phyloP scores from a whole-genome alignment of 2,888 invertebrate species.

The Nomada ferruginata region DNA sequence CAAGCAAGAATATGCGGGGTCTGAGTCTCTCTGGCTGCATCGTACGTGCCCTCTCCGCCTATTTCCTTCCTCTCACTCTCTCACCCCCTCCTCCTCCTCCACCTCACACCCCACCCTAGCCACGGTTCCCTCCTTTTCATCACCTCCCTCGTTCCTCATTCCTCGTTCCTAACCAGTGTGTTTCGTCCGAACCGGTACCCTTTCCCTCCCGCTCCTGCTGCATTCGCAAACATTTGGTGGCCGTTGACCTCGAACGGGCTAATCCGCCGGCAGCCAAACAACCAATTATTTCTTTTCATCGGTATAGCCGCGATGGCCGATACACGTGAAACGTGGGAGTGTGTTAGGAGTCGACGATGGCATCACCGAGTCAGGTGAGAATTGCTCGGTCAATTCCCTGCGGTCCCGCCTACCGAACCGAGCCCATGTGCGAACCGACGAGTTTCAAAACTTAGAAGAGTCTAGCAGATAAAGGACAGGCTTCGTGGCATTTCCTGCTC shows the following conservation, averaged over 20 bases:
- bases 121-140: conserved; percentile 29
- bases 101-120: conserved; percentile 41
- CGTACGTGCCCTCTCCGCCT: conserved; percentile 49
- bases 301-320: conserved; percentile 49
- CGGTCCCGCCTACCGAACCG: conserved; percentile 10
- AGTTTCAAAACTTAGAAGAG: background rate
- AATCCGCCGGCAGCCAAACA: conserved; percentile 81
- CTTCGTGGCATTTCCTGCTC: background rate
- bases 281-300: conserved; percentile 78
- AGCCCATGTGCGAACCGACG: too few species aligned
- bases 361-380: conserved; percentile 61
- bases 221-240: conserved; percentile 83
- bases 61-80: conserved; percentile 4
- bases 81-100: conserved; percentile 20
- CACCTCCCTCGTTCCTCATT: conserved; percentile 54
- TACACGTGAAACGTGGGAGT: conserved; percentile 67
- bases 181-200: conserved; percentile 66
- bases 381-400: conserved; percentile 53
- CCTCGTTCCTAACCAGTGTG: conserved; percentile 53
- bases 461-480: background rate
- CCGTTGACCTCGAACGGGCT: conserved; percentile 81
- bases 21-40: conserved; percentile 42
- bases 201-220: conserved; percentile 59
- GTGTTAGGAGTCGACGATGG: conserved; percentile 44
- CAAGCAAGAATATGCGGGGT: conserved; percentile 62